Evolutionary conservation across 2,113 vertebrate genomes (phyloP).

Genomic region (Microtus richardsoni): DNA sequence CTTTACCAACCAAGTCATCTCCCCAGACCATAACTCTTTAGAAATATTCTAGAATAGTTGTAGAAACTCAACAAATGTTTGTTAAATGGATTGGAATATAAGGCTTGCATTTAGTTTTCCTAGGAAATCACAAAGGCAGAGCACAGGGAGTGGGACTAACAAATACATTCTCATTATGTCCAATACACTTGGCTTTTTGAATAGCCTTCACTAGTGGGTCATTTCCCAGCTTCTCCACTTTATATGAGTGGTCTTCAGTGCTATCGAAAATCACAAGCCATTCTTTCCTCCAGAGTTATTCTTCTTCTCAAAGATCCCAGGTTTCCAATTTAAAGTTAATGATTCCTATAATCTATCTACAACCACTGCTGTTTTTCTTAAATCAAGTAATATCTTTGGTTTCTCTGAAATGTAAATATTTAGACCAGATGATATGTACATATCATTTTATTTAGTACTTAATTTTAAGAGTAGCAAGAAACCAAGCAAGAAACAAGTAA

Average conservation of each 20-base stretch:
- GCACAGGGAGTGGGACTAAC: not conserved
- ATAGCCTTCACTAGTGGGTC: not conserved
- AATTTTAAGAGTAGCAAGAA: not conserved
- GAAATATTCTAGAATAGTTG: not conserved
- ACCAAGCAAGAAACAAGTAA: not conserved
- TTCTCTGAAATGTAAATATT: not conserved
- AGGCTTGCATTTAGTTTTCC: not conserved
- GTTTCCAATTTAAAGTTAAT: not conserved
- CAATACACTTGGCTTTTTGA: not conserved
- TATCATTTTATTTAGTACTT: not conserved
- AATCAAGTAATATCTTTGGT: not conserved
- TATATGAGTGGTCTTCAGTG: not conserved
- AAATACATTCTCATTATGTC: not conserved
- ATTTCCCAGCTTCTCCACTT: not conserved
- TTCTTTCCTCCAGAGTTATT: not conserved
- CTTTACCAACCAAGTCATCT: too few species aligned
- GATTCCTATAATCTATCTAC: not conserved
- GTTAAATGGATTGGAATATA: not conserved
- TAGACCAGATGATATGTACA: not conserved
- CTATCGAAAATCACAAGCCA: accelerated
- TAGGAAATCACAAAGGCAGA: not conserved
- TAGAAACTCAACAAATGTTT: not conserved
- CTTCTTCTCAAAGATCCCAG: not conserved
- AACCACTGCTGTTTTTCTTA: not conserved
- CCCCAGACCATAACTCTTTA: not conserved